Evolutionary conservation across 2,113 vertebrate genomes (phyloP).

Genomic region (Heterochromis multidens): DNA sequence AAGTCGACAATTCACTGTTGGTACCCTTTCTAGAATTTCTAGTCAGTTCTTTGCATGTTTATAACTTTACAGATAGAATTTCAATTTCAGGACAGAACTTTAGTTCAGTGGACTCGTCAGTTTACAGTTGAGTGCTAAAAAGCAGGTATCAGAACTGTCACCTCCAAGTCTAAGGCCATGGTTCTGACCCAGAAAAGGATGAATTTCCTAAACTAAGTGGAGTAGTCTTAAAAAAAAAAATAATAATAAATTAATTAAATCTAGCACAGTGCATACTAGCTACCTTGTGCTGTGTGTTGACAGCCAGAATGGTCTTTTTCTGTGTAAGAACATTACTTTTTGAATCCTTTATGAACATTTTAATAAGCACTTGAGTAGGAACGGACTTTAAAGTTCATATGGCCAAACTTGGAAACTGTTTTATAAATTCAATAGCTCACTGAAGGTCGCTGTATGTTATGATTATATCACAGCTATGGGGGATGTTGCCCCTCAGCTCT

Average conservation of each 20-base stretch:
- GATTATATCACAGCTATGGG: background rate
- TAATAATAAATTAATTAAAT: too few relatives aligned
- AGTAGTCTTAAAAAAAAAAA: too few relatives aligned
- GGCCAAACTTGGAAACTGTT: background rate
- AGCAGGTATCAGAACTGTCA: background rate
- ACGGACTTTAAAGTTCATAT: background rate
- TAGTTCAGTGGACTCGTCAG: too few relatives aligned
- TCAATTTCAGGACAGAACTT: background rate
- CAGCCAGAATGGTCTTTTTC: background rate
- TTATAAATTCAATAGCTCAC: background rate
- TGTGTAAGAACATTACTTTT: background rate
- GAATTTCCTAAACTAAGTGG: too few relatives aligned
- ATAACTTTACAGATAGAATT: accelerated
- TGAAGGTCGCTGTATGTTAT: background rate
- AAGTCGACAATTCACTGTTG: too few relatives aligned
- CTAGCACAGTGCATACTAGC: background rate
- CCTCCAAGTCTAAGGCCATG: too few relatives aligned
- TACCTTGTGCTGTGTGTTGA: background rate
- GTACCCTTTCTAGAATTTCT: too few relatives aligned
- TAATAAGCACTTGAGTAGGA: accelerated
- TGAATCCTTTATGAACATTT: background rate
- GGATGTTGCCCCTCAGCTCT: background rate
- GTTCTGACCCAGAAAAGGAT: too few relatives aligned
- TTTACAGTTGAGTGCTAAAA: too few relatives aligned
- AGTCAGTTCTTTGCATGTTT: background rate